Evolutionary conservation across 2,797 vertebrate genomes (phyloP), one percentile per base, ranked within the genome.

Genomic region (Chrosomus eos): DNA sequence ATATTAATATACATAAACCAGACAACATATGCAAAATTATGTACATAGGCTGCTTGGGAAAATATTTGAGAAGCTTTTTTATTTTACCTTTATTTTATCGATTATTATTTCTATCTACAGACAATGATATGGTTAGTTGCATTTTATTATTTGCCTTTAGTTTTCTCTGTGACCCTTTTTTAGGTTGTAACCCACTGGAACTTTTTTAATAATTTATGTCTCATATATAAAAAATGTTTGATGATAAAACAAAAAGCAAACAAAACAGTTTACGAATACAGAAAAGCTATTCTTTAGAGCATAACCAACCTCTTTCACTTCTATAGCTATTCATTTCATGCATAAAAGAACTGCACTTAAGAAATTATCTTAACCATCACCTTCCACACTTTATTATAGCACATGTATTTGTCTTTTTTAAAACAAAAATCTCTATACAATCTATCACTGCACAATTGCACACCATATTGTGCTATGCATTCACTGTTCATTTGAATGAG

Each of bases 401-500:
- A 23, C 60, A 62, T 8, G 4, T 66, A 48, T 48, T 81, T 26
- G 8, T 38, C 23, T 26, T 67, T 28, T 68, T 36, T 19, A 38
- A 68, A 51, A n/a, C 51, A 16, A 68, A 45, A 80, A 38, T 68
- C 45, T 38, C 8, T 19, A 68, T 67, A 55, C 33, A 80, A 68
- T 38, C 26, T 23, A 28, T 53, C 23, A 53, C 10, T 55, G 66
- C n/a, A 31, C 4, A 4, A 18, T 23, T 19, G 4, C 6, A 16
- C 26, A 82, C 38, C 7, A 13, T 9, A 26, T n/a, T 73, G 21
- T 14, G 0, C 23, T 62, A 62, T 62, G 38, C n/a, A 60, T 82
- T 36, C 18, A 5, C 55, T 73, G 77, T 66, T 79, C 77, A 48
- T 81, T 26, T 53, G 45, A 71, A 81, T 66, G 60, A 79, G 45